Evolutionary conservation across 2,888 invertebrate species (phyloP).

Genomic region (Elegia similella): DNA sequence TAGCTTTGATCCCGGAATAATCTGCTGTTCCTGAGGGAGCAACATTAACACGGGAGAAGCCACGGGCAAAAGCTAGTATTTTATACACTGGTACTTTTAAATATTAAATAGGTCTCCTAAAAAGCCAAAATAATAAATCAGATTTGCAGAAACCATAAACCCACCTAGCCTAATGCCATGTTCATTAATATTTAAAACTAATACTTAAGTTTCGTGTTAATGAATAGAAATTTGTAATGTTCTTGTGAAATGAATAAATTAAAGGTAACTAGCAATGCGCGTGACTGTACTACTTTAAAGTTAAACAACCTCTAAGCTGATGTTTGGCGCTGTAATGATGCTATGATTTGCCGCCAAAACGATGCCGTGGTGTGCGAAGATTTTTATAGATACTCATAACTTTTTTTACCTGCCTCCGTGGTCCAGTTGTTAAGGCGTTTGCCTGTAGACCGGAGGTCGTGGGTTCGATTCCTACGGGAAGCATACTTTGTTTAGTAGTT

Average conservation of each 20-base stretch:
- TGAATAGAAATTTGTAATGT: neutral
- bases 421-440: too few species aligned
- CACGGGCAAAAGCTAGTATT: too few species aligned
- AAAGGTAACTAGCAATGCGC: conserved; percentile 7
- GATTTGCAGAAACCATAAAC: neutral
- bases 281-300: neutral
- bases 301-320: neutral
- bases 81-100: too few species aligned
- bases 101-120: too few species aligned
- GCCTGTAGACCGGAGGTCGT: too few species aligned
- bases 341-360: neutral
- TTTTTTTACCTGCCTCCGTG: too few species aligned
- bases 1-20: too few species aligned
- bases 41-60: too few species aligned
- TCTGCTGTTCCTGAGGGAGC: too few species aligned
- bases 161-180: neutral
- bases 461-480: too few species aligned
- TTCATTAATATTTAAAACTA: neutral
- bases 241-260: conserved; percentile 7
- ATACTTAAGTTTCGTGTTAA: neutral
- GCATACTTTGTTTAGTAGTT: too few species aligned
- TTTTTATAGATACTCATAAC: too few species aligned
- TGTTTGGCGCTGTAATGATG: neutral
- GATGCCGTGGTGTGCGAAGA: neutral
- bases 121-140: neutral